A percentile compares a stretch with the other conserved stretches of the same genome.
phyloP scores from a whole-genome alignment of 2,113 vertebrate species.

The Seriola aureovittata region DNA sequence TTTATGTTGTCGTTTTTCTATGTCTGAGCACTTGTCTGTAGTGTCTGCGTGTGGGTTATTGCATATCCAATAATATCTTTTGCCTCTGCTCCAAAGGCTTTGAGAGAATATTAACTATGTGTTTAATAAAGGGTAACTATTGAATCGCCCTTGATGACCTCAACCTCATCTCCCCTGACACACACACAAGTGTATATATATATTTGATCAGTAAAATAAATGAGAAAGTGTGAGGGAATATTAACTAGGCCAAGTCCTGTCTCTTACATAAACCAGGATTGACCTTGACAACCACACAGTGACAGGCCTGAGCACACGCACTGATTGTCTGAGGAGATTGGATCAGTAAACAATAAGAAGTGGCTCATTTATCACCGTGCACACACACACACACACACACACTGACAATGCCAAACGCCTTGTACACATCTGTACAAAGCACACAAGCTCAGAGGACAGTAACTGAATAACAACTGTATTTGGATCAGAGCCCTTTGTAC shows the following conservation, averaged over 20 bases:
- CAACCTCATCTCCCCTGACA: slow-evolving; percentile 17
- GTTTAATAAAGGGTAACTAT: slow-evolving; percentile 69
- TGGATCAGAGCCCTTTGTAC: neutral
- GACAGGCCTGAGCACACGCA: slow-evolving; percentile 42
- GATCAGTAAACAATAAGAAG: slow-evolving; percentile 70
- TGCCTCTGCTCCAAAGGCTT: slow-evolving; percentile 53
- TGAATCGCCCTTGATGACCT: slow-evolving; percentile 54
- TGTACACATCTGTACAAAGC: neutral
- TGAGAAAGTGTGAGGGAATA: slow-evolving; percentile 52
- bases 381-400: slow-evolving; percentile 34
- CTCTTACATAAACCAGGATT: slow-evolving; percentile 66
- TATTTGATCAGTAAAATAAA: slow-evolving; percentile 51
- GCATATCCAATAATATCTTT: slow-evolving; percentile 46
- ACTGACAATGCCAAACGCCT: slow-evolving; percentile 49
- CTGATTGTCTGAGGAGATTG: slow-evolving; percentile 72
- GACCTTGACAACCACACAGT: slow-evolving; percentile 70
- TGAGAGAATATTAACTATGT: slow-evolving; percentile 73
- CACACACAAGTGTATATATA: slow-evolving; percentile 6
- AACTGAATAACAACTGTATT: slow-evolving; percentile 5
- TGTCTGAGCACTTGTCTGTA: slow-evolving; percentile 9
- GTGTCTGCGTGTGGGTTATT: neutral
- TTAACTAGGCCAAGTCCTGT: slow-evolving; percentile 54
- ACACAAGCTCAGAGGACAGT: slow-evolving; percentile 1
- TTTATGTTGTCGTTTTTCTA: slow-evolving; percentile 48
- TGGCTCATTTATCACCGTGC: slow-evolving; percentile 68